These are phyloP conservation scores for Copsychus sechellarum DNA, from an alignment of 2,113 vertebrate species.

Conservation along the genomic window DNA sequence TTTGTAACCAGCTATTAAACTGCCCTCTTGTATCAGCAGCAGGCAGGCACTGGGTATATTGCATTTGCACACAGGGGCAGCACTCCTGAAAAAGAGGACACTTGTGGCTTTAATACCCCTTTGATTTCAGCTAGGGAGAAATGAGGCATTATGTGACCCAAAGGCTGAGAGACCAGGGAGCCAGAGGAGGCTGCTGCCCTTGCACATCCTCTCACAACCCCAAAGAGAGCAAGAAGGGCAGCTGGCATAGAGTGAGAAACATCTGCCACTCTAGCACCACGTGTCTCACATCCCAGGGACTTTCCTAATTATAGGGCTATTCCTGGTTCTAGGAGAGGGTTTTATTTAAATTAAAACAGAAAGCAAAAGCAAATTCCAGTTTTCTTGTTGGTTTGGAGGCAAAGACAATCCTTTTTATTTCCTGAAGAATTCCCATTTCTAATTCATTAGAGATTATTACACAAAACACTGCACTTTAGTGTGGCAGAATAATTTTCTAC, in stretches of 20 bases:
- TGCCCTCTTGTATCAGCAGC: background rate
- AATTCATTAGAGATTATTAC: background rate
- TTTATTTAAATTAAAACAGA: background rate
- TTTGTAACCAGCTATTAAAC: background rate
- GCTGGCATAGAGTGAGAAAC: background rate
- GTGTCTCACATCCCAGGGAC: background rate
- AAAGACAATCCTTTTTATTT: background rate
- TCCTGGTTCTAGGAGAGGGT: background rate
- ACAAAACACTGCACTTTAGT: background rate
- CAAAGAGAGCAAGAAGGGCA: background rate
- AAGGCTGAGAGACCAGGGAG: background rate
- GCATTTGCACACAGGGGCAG: background rate
- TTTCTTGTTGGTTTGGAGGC: background rate
- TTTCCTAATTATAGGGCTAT: background rate
- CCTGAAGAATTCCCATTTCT: background rate
- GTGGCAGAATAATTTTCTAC: background rate
- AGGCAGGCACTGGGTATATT: background rate
- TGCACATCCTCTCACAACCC: background rate
- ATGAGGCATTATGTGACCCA: fast-evolving
- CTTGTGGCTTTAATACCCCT: background rate
- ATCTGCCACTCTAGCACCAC: fast-evolving
- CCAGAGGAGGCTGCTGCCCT: background rate
- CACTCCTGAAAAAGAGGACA: background rate
- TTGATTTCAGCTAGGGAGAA: background rate
- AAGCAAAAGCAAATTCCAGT: background rate